Base-by-base conservation (phyloP, 30 jellyfish, hydroid and myxozoan genomes). In the Hydra vulgaris region DNA sequence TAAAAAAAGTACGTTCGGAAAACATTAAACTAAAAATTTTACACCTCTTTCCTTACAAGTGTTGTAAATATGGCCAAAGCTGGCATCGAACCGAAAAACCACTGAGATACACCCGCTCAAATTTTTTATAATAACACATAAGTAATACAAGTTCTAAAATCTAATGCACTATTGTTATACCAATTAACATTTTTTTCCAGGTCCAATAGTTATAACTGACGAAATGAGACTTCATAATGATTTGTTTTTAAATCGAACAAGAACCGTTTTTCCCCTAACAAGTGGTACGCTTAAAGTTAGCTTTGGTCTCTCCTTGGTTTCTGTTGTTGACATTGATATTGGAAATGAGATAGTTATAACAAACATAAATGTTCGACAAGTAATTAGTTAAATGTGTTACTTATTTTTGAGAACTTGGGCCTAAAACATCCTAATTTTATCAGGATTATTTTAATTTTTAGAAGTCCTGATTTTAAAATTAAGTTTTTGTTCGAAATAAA, bases 251-350 rank as follows among this genome's bases (percentile, higher is more conserved):
- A 72, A 53, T 3, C 86, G 72, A 52, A 67, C 89, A 22, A 52
- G 26, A 67, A 85, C 67, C 61, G 54, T 25, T 73, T 26, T 21
- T 25, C 81, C 81, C 8, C 8, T 21, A n/a, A 1, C 8, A 18
- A 27, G 20, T 20, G 69, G 85, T n/a, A 7, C 84, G 16, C 81
- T 84, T 56, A 55, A 56, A 22, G 90, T 88, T 25, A 73, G 74
- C 0, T 73, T 88, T 80, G 95, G 95, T 21, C 16, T 84, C 74
- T 79, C 96, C 0, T 53, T 88, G 70, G 81, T 74, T 23, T 87
- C 84, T 78, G 88, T 88, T 54, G 90, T 88, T 27, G 96, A 83
- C 74, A 86, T 88, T 61, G 95, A 74, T 26, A 73, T 83, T 66
- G 53, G 25, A n/a, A 52, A 25, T 26, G 88, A 53, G 53, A 70